Evolutionary conservation across 37 sponge, comb jelly and placozoan species (phyloP), one percentile per base, ranked within the genome.

Genomic region (Mnemiopsis leidyi): DNA sequence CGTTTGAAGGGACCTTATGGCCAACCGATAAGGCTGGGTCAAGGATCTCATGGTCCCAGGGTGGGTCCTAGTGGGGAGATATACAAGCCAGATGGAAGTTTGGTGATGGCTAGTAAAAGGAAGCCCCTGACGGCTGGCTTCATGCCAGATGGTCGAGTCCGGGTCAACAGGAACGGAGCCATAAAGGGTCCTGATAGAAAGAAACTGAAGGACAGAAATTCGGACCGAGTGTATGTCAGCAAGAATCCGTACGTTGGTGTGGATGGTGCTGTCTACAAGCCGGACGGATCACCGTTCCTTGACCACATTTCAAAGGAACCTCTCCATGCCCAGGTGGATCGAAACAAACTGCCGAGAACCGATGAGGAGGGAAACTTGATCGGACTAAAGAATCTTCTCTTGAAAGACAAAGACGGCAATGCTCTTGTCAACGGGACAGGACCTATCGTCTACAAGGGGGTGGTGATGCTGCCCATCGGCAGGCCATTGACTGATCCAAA

Each of bases 1-100:
- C 90, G 26, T 13, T 13, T 85, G 25, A 85, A 39, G 48, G 48
- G 48, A 40, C 90, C 90, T 28, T 40, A 85, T 85, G 90, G 90
- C 0, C 5, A 9, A 16, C 9, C 48, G 7, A 39, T 85, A 38
- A 13, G 35, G 23, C 48, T 40, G 16, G 90, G 90, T 0, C 90
- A 33, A 23, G 90, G 90, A 23, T 18, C 23, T 20, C 39, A 85
- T 85, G 90, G 90, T 28, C 90, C 90, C 24, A n/a, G 90, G 16
- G 90, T 85, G 38, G 61, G 61, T n/a, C 61, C 90, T 0, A 28
- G 24, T 39, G 90, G 90, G 5, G 29, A n/a, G 32, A 26, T 85
- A 9, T 85, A 40, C 61, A 35, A 23, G 0, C 90, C 90, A 40
- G n/a, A 85, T 40, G 90, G 90, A 7, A 26, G 3, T 39, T 23